Percentiles rank a stretch among this genome's conserved stretches.
Evolutionary conservation across 2,888 invertebrate genomes (phyloP).

Genomic region (Chrysolina oricalcia): DNA sequence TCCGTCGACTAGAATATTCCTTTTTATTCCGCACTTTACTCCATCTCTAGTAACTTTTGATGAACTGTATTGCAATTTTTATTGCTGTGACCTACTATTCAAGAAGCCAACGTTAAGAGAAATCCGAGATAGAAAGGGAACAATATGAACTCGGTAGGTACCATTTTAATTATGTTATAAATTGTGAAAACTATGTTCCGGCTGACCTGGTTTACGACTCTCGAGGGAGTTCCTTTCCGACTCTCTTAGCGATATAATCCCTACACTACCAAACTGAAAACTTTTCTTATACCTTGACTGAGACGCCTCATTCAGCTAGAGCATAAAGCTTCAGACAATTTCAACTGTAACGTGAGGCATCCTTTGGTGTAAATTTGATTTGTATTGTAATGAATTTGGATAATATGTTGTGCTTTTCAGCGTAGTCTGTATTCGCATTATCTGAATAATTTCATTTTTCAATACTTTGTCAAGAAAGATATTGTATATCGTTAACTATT

Average conservation of each 20-base stretch:
- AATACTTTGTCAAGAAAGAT: too few species aligned
- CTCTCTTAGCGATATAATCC: constrained; percentile 48
- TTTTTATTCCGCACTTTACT: too few species aligned
- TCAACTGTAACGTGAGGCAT: constrained; percentile 26
- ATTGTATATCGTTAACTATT: too few species aligned
- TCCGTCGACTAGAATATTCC: too few species aligned
- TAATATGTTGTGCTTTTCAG: too few species aligned
- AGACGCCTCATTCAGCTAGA: constrained; percentile 43
- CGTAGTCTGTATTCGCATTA: too few species aligned
- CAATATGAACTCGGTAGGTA: constrained; percentile 33
- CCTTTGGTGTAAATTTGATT: neutral
- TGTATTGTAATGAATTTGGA: too few species aligned
- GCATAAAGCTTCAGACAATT: constrained; percentile 33
- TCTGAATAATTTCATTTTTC: too few species aligned
- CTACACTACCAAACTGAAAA: constrained; percentile 45
- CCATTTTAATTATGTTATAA: constrained; percentile 52
- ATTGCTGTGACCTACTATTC: neutral
- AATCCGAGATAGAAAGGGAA: neutral
- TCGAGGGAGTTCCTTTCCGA: constrained; percentile 44
- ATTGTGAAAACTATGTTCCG: constrained; percentile 49
- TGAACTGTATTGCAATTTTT: too few species aligned
- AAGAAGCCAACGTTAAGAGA: neutral
- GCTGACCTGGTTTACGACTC: constrained; percentile 50
- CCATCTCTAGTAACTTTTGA: too few species aligned
- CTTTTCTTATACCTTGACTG: constrained; percentile 46